Conservation (phyloP, 2,888 invertebrate species). For the Phragmatobia fuliginosa region DNA sequence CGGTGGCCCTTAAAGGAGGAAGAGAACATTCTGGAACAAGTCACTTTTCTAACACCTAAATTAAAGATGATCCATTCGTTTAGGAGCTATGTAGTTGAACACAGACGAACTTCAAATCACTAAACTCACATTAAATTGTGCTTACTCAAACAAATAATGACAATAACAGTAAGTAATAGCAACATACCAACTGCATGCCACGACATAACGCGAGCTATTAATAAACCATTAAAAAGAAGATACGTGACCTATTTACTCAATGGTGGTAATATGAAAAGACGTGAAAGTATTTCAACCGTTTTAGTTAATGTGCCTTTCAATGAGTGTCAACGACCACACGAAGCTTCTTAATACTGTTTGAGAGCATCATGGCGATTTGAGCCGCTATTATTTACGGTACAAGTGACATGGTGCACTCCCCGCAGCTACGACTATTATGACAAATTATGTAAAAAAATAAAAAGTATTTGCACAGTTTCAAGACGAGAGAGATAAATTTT, state of each 20-base stretch:
- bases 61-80: neutral
- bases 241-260: constrained; percentile 44
- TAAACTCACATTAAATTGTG: neutral
- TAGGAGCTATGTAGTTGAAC: neutral
- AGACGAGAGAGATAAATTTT: neutral
- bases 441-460: neutral
- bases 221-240: constrained; percentile 46
- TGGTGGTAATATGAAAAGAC: constrained; percentile 28
- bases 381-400: neutral
- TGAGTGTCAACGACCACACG: neutral
- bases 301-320: constrained; percentile 6
- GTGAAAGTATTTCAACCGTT: constrained; percentile 28
- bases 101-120: neutral
- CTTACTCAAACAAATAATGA: neutral
- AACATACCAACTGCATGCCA: constrained; percentile 33
- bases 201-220: constrained; percentile 43
- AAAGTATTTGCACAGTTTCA: neutral
- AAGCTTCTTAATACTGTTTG: neutral
- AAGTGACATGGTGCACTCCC: too few relatives aligned
- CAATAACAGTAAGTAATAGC: neutral
- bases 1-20: too few relatives aligned
- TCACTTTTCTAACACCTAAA: neutral
- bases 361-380: neutral
- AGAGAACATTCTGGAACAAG: too few relatives aligned
- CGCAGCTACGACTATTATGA: too few relatives aligned